A percentile compares a stretch with the other conserved stretches of the same genome.
Evolutionary conservation across 37 sponge, comb jelly and placozoan species (phyloP).

Genomic region (Spongilla lacustris): DNA sequence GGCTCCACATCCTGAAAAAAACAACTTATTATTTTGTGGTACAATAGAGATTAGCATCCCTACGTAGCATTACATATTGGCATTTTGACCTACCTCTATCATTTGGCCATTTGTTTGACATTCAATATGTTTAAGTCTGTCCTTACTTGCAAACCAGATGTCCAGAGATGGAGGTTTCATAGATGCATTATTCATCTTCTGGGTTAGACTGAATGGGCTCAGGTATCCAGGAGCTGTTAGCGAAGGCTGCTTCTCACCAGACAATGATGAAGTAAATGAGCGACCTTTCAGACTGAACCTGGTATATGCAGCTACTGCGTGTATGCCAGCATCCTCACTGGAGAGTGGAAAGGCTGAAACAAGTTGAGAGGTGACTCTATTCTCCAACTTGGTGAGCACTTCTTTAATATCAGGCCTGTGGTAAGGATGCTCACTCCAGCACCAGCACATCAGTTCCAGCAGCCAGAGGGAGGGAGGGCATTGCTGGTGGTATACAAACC

Average conservation of each 20-base stretch:
- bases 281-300: neutral
- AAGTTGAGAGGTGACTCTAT: constrained; percentile 29
- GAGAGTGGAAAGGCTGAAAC: constrained; percentile 22
- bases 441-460: constrained; percentile 89
- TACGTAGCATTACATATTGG: too few species aligned
- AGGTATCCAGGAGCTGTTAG: neutral
- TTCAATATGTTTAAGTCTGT: neutral
- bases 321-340: neutral
- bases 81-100: neutral
- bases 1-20: neutral
- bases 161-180: neutral
- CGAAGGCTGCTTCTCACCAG: neutral
- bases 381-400: constrained; percentile 35
- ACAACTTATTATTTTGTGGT: too few species aligned
- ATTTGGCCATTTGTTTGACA: neutral
- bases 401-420: constrained; percentile 65
- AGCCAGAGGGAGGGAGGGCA: constrained; percentile 43
- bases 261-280: neutral
- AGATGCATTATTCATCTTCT: neutral
- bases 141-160: neutral
- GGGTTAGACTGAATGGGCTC: neutral
- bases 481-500: constrained; percentile 32
- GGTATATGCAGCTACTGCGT: neutral
- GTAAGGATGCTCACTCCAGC: constrained; percentile 80
- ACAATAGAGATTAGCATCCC: too few species aligned